These are phyloP conservation scores for Lophotis ruficrista DNA, from an alignment of 2,113 vertebrate genomes.

Conservation along the genomic window DNA sequence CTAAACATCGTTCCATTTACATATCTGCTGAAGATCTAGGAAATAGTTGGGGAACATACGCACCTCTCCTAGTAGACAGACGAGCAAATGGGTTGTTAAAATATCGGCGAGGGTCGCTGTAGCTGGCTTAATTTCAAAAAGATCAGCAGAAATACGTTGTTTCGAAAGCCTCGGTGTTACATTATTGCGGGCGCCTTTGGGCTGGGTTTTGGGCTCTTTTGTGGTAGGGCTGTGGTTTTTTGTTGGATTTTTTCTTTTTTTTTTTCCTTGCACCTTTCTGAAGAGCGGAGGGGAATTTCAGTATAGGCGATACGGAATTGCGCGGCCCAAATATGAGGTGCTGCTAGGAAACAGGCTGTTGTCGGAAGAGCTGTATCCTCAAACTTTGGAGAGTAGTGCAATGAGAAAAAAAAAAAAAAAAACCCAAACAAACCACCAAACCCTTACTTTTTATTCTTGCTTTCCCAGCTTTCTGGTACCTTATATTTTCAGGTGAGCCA, in stretches of 20 bases:
- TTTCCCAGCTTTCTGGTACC: not conserved
- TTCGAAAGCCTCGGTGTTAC: slow-evolving; percentile 19
- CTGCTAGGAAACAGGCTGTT: not conserved
- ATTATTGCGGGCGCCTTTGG: not conserved
- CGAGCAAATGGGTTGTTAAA: slow-evolving; percentile 61
- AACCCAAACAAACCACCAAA: not conserved
- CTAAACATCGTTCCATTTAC: slow-evolving; percentile 18
- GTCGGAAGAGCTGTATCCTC: not conserved
- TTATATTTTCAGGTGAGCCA: slow-evolving; percentile 7
- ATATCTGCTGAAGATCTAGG: slow-evolving; percentile 40
- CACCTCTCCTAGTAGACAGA: slow-evolving; percentile 43
- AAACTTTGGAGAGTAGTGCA: slow-evolving; percentile 37
- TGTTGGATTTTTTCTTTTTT: too few relatives aligned
- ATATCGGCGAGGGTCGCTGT: slow-evolving; percentile 60
- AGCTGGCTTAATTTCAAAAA: slow-evolving; percentile 67
- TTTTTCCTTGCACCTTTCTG: not conserved
- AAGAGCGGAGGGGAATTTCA: not conserved
- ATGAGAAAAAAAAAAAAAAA: not conserved
- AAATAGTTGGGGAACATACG: slow-evolving; percentile 38
- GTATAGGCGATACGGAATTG: not conserved
- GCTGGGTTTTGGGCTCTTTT: not conserved
- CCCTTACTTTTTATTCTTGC: not conserved
- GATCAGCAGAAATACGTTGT: slow-evolving; percentile 59
- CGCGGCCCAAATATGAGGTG: not conserved
- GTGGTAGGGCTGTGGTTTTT: not conserved